phyloP scores from a whole-genome alignment of 2,888 invertebrate genomes.

The Tetheella fluctuosa region DNA sequence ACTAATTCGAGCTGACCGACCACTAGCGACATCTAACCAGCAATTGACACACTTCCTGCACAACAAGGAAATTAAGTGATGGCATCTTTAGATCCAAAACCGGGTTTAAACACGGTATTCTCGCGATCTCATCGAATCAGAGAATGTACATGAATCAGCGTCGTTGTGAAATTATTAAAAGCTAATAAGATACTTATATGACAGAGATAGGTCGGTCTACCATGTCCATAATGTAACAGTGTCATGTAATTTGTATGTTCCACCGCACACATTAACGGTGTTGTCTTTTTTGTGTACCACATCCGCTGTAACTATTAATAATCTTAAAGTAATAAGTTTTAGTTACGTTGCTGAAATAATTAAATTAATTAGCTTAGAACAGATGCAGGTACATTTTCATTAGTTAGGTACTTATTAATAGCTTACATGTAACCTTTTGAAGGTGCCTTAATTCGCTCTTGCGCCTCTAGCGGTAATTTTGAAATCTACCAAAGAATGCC shows the following conservation, averaged over 20 bases:
- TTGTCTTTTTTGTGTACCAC: constrained; percentile 32
- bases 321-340: neutral
- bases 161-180: constrained; percentile 8
- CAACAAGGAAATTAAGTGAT: constrained; percentile 17
- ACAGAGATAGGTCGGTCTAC: constrained; percentile 16
- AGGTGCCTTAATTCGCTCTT: neutral
- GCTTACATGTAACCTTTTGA: neutral
- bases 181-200: constrained; percentile 15
- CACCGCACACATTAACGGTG: constrained; percentile 45
- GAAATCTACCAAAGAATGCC: no score
- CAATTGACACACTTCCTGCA: constrained; percentile 25
- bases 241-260: constrained; percentile 42
- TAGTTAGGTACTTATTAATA: no score
- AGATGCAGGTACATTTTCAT: neutral
- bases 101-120: neutral
- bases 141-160: neutral
- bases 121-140: neutral
- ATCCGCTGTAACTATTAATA: constrained; percentile 18
- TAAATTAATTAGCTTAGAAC: neutral
- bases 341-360: neutral
- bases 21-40: constrained; percentile 35
- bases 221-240: constrained; percentile 15
- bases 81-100: neutral
- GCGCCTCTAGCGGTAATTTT: no score
- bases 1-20: constrained; percentile 17